A percentile compares a stretch with the other conserved stretches of the same genome.
Conservation (phyloP, 2,797 vertebrate species). For the Ciconia nigra region DNA sequence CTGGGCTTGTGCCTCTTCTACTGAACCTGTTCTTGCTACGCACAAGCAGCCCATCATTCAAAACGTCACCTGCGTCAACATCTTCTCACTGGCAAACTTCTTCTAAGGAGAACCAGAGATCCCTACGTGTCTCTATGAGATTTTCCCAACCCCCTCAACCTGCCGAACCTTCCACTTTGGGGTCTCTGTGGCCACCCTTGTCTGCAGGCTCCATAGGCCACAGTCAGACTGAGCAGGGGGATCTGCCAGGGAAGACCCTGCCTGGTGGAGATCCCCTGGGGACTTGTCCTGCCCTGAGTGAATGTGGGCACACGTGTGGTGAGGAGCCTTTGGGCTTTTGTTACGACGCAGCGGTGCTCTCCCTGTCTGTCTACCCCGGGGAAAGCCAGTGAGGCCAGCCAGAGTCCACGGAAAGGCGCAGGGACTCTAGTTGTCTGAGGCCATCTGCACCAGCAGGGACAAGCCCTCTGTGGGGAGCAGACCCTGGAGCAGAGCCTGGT, state of each 20-base stretch:
- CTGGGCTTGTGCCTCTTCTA: not conserved
- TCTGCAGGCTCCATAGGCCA: not conserved
- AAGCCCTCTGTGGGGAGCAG: not conserved
- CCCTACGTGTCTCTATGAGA: fast-evolving
- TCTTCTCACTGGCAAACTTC: not conserved
- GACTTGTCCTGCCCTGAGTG: not conserved
- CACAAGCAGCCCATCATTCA: not conserved
- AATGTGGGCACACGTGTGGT: fast-evolving
- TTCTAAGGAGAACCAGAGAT: not conserved
- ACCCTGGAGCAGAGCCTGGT: not conserved
- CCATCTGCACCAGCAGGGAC: too few species aligned
- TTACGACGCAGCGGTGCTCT: fast-evolving
- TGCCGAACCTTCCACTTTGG: not conserved
- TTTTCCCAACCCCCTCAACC: not conserved
- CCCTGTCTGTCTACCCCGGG: fast-evolving
- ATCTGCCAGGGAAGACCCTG: not conserved
- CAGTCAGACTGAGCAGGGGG: fast-evolving
- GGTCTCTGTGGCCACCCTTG: not conserved
- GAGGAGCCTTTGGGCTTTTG: not conserved
- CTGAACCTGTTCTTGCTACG: not conserved
- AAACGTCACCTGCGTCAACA: fast-evolving
- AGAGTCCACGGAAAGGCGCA: fast-evolving
- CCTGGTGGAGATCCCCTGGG: not conserved
- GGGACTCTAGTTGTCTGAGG: fast-evolving
- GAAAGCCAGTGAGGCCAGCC: fast-evolving